These are phyloP conservation scores for Tyria jacobaeae DNA, from an alignment of 2,888 invertebrate genomes.

Conservation along the genomic window DNA sequence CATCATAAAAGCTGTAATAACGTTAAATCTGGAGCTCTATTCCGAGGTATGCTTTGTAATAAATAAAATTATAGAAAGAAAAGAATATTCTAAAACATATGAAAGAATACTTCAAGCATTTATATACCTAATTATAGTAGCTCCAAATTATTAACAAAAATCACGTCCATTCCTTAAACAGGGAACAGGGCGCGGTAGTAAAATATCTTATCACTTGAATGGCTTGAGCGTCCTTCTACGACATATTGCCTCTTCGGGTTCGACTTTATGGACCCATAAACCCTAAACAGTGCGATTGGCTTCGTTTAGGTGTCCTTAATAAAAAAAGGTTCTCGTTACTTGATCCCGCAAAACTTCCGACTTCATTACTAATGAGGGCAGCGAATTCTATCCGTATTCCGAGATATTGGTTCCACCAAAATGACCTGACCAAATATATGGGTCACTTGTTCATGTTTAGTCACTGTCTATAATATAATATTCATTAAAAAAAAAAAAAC, in stretches of 20 bases:
- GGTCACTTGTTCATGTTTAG: neutral
- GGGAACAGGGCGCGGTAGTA: conserved; percentile 20
- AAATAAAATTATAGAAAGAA: conserved; percentile 41
- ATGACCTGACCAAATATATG: neutral
- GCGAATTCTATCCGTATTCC: conserved; percentile 3
- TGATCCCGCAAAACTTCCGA: conserved; percentile 20
- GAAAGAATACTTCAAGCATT: neutral
- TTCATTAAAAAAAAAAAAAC: too few species aligned
- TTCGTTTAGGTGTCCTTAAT: conserved; percentile 37
- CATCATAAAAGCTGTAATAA: conserved; percentile 32
- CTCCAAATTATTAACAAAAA: neutral
- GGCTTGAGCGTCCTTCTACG: conserved; percentile 26
- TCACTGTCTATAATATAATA: neutral
- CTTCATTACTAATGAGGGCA: conserved; percentile 24
- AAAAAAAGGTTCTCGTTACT: conserved; percentile 33
- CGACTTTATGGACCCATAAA: conserved; percentile 41
- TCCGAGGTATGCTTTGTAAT: conserved; percentile 26
- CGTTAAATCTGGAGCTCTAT: conserved; percentile 27
- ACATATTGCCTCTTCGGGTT: conserved; percentile 36
- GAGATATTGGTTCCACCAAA: neutral
- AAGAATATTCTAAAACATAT: neutral
- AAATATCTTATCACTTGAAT: conserved; percentile 31
- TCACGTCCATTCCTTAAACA: neutral
- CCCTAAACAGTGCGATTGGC: conserved; percentile 36
- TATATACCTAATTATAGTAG: neutral